phyloP scores from a whole-genome alignment of 2,113 vertebrate genomes.

The Lichenostomus cassidix region DNA sequence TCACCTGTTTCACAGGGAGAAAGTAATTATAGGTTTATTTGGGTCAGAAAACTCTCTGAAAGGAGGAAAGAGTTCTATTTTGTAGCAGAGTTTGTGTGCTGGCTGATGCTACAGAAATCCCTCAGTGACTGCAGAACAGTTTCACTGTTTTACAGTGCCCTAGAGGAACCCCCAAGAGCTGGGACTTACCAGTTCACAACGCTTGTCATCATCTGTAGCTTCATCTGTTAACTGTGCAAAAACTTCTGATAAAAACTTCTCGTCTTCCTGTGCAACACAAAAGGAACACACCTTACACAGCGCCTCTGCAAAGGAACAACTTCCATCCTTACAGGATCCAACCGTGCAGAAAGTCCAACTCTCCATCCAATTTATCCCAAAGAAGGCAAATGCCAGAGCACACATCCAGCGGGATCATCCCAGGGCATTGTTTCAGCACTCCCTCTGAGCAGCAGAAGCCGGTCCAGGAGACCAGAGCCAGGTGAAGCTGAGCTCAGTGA shows the following conservation, averaged over 20 bases:
- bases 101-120: neutral
- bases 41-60: neutral
- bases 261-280: constrained; percentile 86
- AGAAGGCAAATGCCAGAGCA: neutral
- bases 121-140: neutral
- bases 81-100: neutral
- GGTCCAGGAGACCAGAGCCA: neutral
- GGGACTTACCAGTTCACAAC: constrained; percentile 89
- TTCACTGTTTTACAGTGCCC: neutral
- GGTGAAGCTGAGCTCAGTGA: neutral
- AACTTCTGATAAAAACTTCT: constrained; percentile 98
- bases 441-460: neutral
- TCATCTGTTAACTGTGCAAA: constrained; percentile 99
- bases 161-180: neutral
- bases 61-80: neutral
- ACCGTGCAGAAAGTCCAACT: neutral
- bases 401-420: neutral
- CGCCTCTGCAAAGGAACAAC: neutral
- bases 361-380: neutral
- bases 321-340: neutral
- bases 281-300: constrained; percentile 23
- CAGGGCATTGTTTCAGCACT: neutral
- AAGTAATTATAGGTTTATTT: neutral
- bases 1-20: constrained; percentile 80
- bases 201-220: constrained; percentile 93